Conservation (phyloP, 2,888 invertebrate genomes). For the Lycaena phlaeas region DNA sequence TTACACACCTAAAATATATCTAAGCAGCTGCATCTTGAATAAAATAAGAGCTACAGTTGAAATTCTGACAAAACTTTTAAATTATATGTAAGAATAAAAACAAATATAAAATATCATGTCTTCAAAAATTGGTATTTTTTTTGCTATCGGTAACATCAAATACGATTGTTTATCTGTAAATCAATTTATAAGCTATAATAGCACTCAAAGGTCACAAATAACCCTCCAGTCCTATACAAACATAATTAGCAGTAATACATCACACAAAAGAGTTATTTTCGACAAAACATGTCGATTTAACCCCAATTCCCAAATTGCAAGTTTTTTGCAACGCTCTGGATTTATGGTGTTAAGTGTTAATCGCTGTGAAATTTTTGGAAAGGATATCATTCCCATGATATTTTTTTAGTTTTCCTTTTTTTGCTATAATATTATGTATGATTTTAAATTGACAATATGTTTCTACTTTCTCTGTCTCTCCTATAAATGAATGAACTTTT, state of each 20-base stretch:
- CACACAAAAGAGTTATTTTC: conserved; percentile 54
- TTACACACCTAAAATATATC: too few species aligned
- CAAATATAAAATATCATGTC: too few species aligned
- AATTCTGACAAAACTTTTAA: too few species aligned
- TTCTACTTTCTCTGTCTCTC: too few species aligned
- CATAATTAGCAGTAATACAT: conserved; percentile 61
- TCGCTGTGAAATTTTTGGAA: conserved; percentile 48
- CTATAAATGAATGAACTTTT: too few species aligned
- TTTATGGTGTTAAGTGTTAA: conserved; percentile 53
- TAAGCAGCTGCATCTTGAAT: too few species aligned
- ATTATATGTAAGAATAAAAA: too few species aligned
- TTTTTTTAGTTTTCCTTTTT: conserved; percentile 24
- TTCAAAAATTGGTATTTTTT: too few species aligned
- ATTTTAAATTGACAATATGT: too few species aligned
- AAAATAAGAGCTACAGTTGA: too few species aligned
- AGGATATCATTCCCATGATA: conserved; percentile 47
- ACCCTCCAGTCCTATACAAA: conserved; percentile 56
- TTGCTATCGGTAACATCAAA: too few species aligned
- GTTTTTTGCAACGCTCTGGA: conserved; percentile 47
- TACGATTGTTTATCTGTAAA: conserved; percentile 8
- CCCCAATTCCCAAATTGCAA: conserved; percentile 46
- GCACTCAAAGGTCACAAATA: conserved; percentile 34
- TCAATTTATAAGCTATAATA: conserved; percentile 15
- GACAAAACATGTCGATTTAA: conserved; percentile 66
- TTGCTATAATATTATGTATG: background rate